These are phyloP conservation scores for Falco rusticolus DNA, from an alignment of 2,797 vertebrate genomes.

Conservation along the genomic window DNA sequence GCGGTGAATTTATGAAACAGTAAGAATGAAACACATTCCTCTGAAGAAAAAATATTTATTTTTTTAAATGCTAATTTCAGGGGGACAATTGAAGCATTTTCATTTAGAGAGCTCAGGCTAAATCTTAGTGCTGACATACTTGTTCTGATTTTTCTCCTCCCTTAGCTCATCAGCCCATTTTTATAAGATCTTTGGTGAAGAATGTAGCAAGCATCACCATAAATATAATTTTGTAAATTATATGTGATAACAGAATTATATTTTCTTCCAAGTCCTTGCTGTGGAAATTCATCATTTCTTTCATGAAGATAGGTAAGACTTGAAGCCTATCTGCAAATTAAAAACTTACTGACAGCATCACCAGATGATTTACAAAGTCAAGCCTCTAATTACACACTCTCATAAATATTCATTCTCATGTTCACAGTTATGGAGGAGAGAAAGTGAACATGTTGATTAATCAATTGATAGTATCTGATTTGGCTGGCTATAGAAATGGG, in stretches of 20 bases:
- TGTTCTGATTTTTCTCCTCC: not conserved
- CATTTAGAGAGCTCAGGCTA: not conserved
- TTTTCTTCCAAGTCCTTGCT: not conserved
- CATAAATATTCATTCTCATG: conserved; percentile 78
- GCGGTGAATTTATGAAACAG: not conserved
- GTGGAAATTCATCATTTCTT: conserved; percentile 21
- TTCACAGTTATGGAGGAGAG: conserved; percentile 69
- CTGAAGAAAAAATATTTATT: not conserved
- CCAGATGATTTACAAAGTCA: conserved; percentile 73
- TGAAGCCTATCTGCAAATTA: conserved; percentile 44
- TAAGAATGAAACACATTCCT: not conserved
- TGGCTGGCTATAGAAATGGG: conserved; percentile 35
- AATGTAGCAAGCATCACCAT: conserved; percentile 28
- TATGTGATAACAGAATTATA: not conserved
- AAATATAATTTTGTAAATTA: conserved; percentile 27
- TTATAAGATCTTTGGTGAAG: not conserved
- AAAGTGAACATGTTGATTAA: conserved; percentile 73
- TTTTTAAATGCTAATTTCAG: not conserved
- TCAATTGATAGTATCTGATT: conserved; percentile 76
- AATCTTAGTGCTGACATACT: not conserved
- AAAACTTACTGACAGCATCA: conserved; percentile 28
- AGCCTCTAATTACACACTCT: conserved; percentile 72
- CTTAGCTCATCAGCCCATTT: not conserved
- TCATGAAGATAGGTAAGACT: conserved; percentile 36
- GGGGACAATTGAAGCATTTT: not conserved